Evolutionary conservation across 2,113 vertebrate genomes (phyloP), one percentile per base, ranked within the genome.

Genomic region (Oreochromis spilurus): DNA sequence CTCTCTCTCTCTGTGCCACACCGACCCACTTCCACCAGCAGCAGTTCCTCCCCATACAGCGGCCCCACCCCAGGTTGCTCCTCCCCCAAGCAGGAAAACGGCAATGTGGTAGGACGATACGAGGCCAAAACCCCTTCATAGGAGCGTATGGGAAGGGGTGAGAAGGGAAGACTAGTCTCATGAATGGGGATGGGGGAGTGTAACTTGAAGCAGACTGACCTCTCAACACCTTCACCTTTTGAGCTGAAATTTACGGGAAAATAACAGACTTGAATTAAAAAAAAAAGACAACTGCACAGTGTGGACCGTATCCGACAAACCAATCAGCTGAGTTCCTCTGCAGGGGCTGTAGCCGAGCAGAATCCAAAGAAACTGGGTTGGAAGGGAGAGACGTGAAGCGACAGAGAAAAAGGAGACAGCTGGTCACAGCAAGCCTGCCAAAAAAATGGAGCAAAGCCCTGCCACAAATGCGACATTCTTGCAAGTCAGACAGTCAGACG

Each of bases 71-170:
- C 96, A 2, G 95, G 97, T 88, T 95, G 95, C 31, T 94, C 96
- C 89, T 98, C 98, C 7, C 98, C 98, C 0, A 97, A 97, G 91
- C 97, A 97, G 88, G 98, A 98, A 45, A 98, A 98, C 1, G 97
- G 97, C 1, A 96, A 91, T 16, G 14, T 95, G 1, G 94, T 92
- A 13, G 86, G 95, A 24, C 62, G 96, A 70, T 88, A 88, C 0
- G 98, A 99, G 88, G 5, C 96, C 3, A 98, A 98, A 85, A 92
- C 97, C 2, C 97, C 97, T 0, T 97, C 97, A 4, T 98, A 98
- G 96, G 92, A 82, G 70, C 17, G 29, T 53, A 65, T 29, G 5
- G 54, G 45, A 34, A 21, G 62, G 82, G 54, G 57, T 26, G 57
- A 29, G 79, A 84, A 79, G 50, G 83, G 19, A 52, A 79, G 79